phyloP scores from a whole-genome alignment of 2,797 vertebrate species.

The Micrastur ruficollis region DNA sequence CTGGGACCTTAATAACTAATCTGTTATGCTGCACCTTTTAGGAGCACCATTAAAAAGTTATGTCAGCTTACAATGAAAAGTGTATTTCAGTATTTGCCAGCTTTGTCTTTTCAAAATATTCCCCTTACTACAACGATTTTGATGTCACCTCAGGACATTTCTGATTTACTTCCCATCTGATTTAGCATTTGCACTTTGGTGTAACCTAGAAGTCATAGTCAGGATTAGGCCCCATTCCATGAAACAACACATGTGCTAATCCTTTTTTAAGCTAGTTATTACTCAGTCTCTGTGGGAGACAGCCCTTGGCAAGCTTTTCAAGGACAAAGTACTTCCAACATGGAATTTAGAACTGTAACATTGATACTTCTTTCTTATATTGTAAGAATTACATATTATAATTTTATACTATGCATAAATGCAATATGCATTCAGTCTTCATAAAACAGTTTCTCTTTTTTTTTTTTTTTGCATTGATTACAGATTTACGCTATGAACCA shows the following conservation, averaged over 20 bases:
- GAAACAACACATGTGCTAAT: not conserved
- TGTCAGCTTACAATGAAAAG: not conserved
- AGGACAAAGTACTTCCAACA: constrained; percentile 8
- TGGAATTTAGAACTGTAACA: not conserved
- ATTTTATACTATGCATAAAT: not conserved
- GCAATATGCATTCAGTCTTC: not conserved
- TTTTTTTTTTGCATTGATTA: not conserved
- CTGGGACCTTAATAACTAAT: not conserved
- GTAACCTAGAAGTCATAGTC: not conserved
- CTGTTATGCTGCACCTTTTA: not conserved
- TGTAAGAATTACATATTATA: not conserved
- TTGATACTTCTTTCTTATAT: not conserved
- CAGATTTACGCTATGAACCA: not conserved
- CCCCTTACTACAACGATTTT: not conserved
- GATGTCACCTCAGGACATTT: not conserved
- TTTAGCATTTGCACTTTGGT: not conserved
- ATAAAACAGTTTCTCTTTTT: not conserved
- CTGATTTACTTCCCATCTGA: not conserved
- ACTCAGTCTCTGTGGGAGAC: not conserved
- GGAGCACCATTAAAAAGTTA: not conserved
- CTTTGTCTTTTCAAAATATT: not conserved
- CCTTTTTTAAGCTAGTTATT: constrained; percentile 17
- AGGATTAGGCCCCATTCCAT: not conserved
- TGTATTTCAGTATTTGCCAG: fast-evolving
- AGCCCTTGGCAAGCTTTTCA: constrained; percentile 17